Base-by-base conservation (phyloP, 2,888 invertebrate species). In the Baronia brevicornis region DNA sequence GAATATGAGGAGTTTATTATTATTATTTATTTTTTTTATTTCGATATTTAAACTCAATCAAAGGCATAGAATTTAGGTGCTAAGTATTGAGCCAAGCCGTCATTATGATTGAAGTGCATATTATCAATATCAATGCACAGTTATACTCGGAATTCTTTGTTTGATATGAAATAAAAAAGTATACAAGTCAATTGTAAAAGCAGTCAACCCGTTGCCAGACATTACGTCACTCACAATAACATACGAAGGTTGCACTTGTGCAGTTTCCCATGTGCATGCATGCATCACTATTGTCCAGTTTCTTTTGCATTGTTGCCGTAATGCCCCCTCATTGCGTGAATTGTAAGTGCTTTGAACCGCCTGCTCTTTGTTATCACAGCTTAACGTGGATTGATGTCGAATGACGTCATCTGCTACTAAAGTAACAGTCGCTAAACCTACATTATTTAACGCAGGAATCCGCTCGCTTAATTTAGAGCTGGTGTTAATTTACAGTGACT, bases 221-320 rank as follows among this genome's bases (percentile, higher is more conserved):
- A 55, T 40, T 42, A 48, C 42, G 51, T 71, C 72, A 69, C n/a
- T n/a, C 59, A 62, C 64, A 70, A 74, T 54, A 51, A 36, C 41
- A 52, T 37, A 71, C 68, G 68, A 68, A 66, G 66, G 58, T 56
- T 60, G 68, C 72, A 67, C 63, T 73, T 64, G 67, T 58, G 43
- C 47, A 61, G 68, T 54, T 79, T 80, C 80, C 61, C 79, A 77
- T 65, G 66, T 60, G 48, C 46, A 42, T 28, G 46, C 53, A 50
- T 51, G 51, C 43, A 38, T 33, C 43, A 44, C 60, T 71, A 74
- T 72, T 70, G 72, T 72, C 56, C 51, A 51, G 54, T 64, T 58
- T 58, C 54, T 58, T 55, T 43, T 34, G 32, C 25, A 37, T 28
- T 33, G 33, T 37, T 28, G 15, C 20, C 11, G 20, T 28, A 21